Percentiles rank a stretch among this genome's conserved stretches.
Evolutionary conservation across 2,888 invertebrate species (phyloP).

Genomic region (Peribatodes rhomboidaria): DNA sequence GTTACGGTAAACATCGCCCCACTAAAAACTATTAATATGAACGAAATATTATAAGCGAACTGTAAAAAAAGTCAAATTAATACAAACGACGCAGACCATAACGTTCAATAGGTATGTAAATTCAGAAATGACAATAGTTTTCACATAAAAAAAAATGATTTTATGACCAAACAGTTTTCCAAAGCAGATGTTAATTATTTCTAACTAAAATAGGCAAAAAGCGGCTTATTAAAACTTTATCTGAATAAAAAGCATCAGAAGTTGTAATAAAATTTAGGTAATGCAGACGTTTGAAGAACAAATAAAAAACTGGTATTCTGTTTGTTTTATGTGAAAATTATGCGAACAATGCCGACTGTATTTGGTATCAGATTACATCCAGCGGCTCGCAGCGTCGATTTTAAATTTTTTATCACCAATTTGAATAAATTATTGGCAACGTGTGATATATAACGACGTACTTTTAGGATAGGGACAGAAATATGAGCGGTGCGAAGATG

Average conservation of each 20-base stretch:
- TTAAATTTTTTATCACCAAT: constrained; percentile 50
- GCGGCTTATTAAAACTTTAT: constrained; percentile 6
- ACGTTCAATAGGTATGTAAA: neutral
- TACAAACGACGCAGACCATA: neutral
- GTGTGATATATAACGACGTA: constrained; percentile 48
- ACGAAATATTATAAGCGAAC: neutral
- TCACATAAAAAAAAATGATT: neutral
- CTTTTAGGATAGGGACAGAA: constrained; percentile 26
- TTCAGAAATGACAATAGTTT: neutral
- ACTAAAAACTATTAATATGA: too few relatives aligned
- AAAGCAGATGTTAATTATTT: constrained; percentile 6
- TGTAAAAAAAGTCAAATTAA: neutral
- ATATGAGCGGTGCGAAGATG: constrained; percentile 37
- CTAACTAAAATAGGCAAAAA: neutral
- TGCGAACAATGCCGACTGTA: constrained; percentile 46
- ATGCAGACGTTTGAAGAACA: constrained; percentile 28
- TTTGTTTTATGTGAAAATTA: constrained; percentile 40
- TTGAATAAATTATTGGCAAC: constrained; percentile 52
- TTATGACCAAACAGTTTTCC: neutral
- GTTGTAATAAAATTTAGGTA: constrained; percentile 10
- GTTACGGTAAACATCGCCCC: too few relatives aligned
- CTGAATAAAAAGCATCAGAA: constrained; percentile 11
- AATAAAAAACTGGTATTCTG: constrained; percentile 28
- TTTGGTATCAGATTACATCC: constrained; percentile 52
- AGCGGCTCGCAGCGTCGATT: constrained; percentile 44